Base-by-base conservation (phyloP, 2,113 vertebrate genomes). In the Grallaria varia region DNA sequence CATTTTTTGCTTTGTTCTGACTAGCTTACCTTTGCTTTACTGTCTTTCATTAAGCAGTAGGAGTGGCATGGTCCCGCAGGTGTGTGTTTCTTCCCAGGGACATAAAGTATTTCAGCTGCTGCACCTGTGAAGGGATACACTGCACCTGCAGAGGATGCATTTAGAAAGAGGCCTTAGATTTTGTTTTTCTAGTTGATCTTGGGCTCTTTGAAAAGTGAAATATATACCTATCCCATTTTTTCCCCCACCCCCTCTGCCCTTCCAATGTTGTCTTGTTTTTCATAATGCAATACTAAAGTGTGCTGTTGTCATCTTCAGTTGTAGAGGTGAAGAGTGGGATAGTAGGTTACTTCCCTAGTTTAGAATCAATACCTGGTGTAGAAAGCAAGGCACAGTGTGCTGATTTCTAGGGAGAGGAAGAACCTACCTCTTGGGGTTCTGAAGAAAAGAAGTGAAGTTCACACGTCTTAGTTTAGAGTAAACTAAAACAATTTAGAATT, bases 21-120 rank as follows among this genome's bases (percentile, higher is more conserved):
- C 14, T 47, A 9, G 12, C 31, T 81, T 82, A 37, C 37, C 23
- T 64, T 58, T 69, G 55, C 59, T 69, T 44, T 59, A 21, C 35
- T 55, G 18, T 69, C 44, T 77, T 73, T 42, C 13, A 33, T 27
- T 45, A 53, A 79, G 62, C 28, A 49, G 35, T 30, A n/a, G 25
- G 40, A 25, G 16, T 40, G 50, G 45, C 6, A 1, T 11, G 2
- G 20, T 55, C 19, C 19, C 49, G 18, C 2, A 0, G 15, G 5
- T 3, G 3, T 39, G n/a, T 25, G 22, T 33, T 60, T 60, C 33
- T 79, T 84, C 47, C 52, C 59, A 76, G 20, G 37, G 44, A n/a
- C 59, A 39, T 31, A 4, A 77, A 77, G 33, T 62, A 9, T 84
- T 84, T 79, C 52, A 53, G 63, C 53, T 25, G 10, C 42, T 72